Evolutionary conservation across 1,140 invertebrate species (phyloP).

Genomic region (Drosophila azteca): DNA sequence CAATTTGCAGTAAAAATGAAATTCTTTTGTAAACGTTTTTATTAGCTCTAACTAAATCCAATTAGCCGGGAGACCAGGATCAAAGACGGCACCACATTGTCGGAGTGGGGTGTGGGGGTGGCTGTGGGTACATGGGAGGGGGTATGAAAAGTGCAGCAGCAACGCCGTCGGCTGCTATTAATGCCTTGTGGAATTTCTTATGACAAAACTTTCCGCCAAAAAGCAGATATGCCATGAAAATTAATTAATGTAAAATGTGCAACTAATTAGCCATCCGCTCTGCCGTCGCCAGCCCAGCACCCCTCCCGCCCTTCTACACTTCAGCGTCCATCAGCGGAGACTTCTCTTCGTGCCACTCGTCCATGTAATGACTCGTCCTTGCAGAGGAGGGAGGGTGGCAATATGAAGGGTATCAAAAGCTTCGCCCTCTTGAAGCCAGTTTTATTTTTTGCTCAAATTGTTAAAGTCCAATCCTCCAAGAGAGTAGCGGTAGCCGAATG

Average conservation of each 20-base stretch:
- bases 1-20: conserved; percentile 80
- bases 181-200: conserved; percentile 59
- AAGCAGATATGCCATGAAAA: conserved; percentile 65
- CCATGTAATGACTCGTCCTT: too few species aligned
- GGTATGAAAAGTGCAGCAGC: conserved; percentile 49
- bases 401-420: too few species aligned
- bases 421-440: conserved; percentile 14
- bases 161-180: conserved; percentile 60
- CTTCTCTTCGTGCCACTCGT: too few species aligned
- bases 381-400: neutral
- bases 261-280: conserved; percentile 67
- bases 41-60: conserved; percentile 76
- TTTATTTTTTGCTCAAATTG: too few species aligned
- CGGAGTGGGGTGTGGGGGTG: neutral
- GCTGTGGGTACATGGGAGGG: neutral
- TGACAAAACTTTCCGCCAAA: conserved; percentile 49
- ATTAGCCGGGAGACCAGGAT: conserved; percentile 65
- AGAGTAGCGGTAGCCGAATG: too few species aligned
- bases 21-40: conserved; percentile 75
- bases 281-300: neutral
- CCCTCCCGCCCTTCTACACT: too few species aligned
- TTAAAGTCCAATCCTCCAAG: conserved; percentile 44
- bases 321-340: too few species aligned
- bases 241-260: conserved; percentile 81
- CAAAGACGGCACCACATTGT: conserved; percentile 47